Evolutionary conservation across 1,140 invertebrate genomes (phyloP).

Genomic region (Anagrus nilaparvatae): DNA sequence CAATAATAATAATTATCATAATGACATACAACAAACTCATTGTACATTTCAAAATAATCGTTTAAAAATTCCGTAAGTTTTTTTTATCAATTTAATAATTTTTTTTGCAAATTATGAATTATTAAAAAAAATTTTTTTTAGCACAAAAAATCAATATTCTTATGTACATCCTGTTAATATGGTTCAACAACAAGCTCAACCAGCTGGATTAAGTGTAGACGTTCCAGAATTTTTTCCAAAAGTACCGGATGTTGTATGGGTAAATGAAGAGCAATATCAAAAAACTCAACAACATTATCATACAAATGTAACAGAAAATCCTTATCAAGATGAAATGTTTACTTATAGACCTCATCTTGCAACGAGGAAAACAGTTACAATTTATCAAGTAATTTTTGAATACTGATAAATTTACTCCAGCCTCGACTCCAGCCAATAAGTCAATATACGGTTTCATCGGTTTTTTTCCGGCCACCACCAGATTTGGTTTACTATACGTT

Average conservation of each 20-base stretch:
- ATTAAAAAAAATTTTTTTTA: too few species aligned
- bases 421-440: too few species aligned
- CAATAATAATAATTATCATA: too few species aligned
- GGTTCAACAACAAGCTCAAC: constrained; percentile 3
- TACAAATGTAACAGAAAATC: constrained; percentile 7
- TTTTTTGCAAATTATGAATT: too few species aligned
- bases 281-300: constrained; percentile 18
- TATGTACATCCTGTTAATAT: constrained; percentile 11
- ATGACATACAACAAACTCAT: constrained; percentile 8
- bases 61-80: constrained; percentile 9
- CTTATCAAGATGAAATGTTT: constrained; percentile 15
- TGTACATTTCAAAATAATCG: constrained; percentile 14
- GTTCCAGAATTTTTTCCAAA: constrained; percentile 38
- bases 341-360: constrained; percentile 12
- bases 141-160: constrained; percentile 11
- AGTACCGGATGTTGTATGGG: constrained; percentile 8
- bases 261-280: constrained; percentile 12
- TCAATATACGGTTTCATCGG: too few species aligned
- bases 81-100: too few species aligned
- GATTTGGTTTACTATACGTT: too few species aligned
- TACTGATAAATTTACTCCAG: too few species aligned
- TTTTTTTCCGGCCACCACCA: too few species aligned
- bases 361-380: constrained; percentile 11
- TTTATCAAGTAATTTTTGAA: constrained; percentile 24
- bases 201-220: constrained; percentile 26